These are phyloP conservation scores for Ariolimax columbianus DNA, from an alignment of 2,888 invertebrate genomes.

Conservation along the genomic window DNA sequence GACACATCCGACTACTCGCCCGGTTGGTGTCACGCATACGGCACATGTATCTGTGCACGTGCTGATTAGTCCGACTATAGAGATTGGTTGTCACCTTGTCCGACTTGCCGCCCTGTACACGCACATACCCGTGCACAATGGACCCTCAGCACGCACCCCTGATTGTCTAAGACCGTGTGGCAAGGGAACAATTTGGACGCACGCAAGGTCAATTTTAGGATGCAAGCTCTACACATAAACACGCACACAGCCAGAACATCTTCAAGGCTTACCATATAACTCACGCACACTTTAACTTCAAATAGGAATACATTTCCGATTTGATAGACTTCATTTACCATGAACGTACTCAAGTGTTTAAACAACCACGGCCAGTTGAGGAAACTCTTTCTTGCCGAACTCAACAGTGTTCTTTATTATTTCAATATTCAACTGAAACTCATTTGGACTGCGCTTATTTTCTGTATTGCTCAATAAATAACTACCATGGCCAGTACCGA, in stretches of 20 bases:
- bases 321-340: not conserved
- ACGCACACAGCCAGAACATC: constrained; percentile 30
- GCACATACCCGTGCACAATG: constrained; percentile 49
- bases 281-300: constrained; percentile 22
- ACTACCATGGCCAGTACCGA: too few relatives aligned
- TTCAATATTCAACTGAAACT: not conserved
- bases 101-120: constrained; percentile 30
- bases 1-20: not conserved
- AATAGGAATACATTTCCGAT: constrained; percentile 15
- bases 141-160: constrained; percentile 41
- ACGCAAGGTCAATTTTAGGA: constrained; percentile 51
- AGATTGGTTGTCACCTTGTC: constrained; percentile 39
- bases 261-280: constrained; percentile 15
- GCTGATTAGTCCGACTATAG: constrained; percentile 16
- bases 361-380: not conserved
- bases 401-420: not conserved
- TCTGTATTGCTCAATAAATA: not conserved
- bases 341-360: not conserved
- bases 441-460: not conserved
- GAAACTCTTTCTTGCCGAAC: not conserved
- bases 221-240: constrained; percentile 39
- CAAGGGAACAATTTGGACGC: constrained; percentile 49
- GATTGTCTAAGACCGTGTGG: constrained; percentile 44
- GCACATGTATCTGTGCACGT: constrained; percentile 28
- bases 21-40: constrained; percentile 37